Percentiles rank a stretch among this genome's conserved stretches.
Conservation (phyloP, 2,113 vertebrate species). For the Planiliza haematocheilus region DNA sequence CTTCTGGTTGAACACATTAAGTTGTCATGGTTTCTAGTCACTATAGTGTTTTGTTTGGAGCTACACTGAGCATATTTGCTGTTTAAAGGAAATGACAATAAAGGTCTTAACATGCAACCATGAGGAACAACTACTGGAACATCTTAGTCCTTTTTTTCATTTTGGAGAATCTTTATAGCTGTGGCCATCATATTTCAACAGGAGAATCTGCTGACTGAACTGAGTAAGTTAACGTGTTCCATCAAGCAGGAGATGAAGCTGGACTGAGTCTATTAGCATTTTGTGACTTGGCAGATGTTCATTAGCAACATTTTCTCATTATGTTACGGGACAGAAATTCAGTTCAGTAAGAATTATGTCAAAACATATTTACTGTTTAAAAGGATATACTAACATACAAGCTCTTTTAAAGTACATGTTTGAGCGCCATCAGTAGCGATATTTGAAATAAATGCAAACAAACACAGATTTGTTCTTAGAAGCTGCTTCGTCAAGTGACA, state of each 20-base stretch:
- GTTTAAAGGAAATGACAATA: not conserved
- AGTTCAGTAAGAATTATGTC: constrained; percentile 5
- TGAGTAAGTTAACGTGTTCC: not conserved
- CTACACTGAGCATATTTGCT: no score
- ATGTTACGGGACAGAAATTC: constrained; percentile 2
- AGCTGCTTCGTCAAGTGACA: constrained; percentile 29
- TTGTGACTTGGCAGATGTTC: not conserved
- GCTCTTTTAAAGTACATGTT: not conserved
- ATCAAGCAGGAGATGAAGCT: not conserved
- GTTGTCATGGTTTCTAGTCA: not conserved
- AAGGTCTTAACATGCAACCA: not conserved
- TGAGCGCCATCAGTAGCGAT: not conserved
- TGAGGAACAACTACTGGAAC: not conserved
- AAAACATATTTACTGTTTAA: not conserved
- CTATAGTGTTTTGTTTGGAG: no score
- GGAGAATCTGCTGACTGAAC: not conserved
- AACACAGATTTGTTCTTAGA: constrained; percentile 21
- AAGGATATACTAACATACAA: not conserved
- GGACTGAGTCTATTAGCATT: constrained; percentile 22
- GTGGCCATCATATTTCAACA: not conserved
- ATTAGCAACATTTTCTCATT: constrained; percentile 21
- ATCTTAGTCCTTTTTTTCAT: not conserved
- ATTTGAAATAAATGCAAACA: constrained; percentile 21
- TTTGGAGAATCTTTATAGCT: not conserved
- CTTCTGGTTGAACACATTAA: no score